phyloP scores from a whole-genome alignment of 23 tunicate genomes.

The Halocynthia roretzi region DNA sequence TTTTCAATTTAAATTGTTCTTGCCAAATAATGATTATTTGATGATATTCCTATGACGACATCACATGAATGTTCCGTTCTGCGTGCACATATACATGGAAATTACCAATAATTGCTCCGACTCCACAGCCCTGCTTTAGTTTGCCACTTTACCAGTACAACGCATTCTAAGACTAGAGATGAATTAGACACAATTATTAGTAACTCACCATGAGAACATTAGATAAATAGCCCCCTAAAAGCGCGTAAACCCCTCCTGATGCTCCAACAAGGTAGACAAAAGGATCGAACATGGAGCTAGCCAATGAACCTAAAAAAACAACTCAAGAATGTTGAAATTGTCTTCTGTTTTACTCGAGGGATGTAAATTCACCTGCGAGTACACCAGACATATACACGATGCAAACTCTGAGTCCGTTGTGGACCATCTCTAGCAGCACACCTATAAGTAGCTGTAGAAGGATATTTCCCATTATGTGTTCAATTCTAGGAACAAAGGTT shows the following conservation, averaged over 20 bases:
- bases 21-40: too few species aligned
- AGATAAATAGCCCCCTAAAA: slow-evolving; percentile 68
- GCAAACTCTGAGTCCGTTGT: slow-evolving; percentile 63
- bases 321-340: background rate
- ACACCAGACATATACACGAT: slow-evolving; percentile 80
- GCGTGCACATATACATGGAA: too few species aligned
- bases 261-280: slow-evolving; percentile 79
- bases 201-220: slow-evolving; percentile 50
- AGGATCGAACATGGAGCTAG: slow-evolving; percentile 90
- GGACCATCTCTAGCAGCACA: slow-evolving; percentile 80
- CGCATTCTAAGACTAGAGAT: too few species aligned
- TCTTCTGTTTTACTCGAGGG: too few species aligned
- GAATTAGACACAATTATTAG: too few species aligned
- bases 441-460: slow-evolving; percentile 77
- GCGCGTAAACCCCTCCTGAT: slow-evolving; percentile 87
- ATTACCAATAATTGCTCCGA: too few species aligned
- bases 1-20: too few species aligned
- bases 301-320: slow-evolving; percentile 49
- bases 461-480: slow-evolving; percentile 89
- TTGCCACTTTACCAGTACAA: too few species aligned
- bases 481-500: slow-evolving; percentile 27
- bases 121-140: too few species aligned
- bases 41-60: too few species aligned
- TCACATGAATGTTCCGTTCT: too few species aligned
- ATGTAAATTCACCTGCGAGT: slow-evolving; percentile 39